Base-by-base conservation (phyloP, 92 coral and sea anemone species). In the Zoanthus sansibaricus region DNA sequence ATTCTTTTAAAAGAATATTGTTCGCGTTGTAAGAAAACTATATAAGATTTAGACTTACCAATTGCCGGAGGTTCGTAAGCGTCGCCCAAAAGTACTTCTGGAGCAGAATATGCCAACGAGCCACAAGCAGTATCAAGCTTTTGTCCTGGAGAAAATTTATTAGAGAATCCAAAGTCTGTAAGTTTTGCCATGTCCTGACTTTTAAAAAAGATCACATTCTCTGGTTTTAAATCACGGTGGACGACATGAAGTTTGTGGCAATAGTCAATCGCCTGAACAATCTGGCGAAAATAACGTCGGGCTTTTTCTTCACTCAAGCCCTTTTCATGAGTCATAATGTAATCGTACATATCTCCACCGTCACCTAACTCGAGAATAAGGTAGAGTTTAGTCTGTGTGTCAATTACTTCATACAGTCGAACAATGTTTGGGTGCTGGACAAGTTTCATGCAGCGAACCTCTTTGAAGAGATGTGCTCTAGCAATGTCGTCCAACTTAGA, bases 261-360 rank as follows among this genome's bases (percentile, higher is more conserved):
- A 88, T 97, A 97, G 90, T 97, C 98, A 78, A 97, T 97, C n/a
- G 99, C 99, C 64, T 93, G 95, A n/a, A 97, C 98, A 78, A 97
- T 97, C 91, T 97, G 99, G 82, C 96, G 93, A 84, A 97, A 97
- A 77, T 95, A 97, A 78, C 94, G 98, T 48, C 98, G 94, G 6
- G 99, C 99, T 83, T 90, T 93, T 86, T 97, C 98, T 83, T 97
- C 99, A 71, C 88, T 78, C 45, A 97, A 86, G 6, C 99, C 99
- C 77, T 91, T 93, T 68, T 97, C 99, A 69, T 97, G 99, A 77
- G 96, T 95, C 97, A 97, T 97, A 82, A 97, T 97, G 54, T 97
- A 97, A 77, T 97, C 99, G 71, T 97, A 97, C 99, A 97, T 95
- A 80, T 97, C 99, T 20, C 99, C 99, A 1, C 99, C 99, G 83